Base-by-base conservation (phyloP, 2,113 vertebrate genomes). In the Thymallus thymallus region DNA sequence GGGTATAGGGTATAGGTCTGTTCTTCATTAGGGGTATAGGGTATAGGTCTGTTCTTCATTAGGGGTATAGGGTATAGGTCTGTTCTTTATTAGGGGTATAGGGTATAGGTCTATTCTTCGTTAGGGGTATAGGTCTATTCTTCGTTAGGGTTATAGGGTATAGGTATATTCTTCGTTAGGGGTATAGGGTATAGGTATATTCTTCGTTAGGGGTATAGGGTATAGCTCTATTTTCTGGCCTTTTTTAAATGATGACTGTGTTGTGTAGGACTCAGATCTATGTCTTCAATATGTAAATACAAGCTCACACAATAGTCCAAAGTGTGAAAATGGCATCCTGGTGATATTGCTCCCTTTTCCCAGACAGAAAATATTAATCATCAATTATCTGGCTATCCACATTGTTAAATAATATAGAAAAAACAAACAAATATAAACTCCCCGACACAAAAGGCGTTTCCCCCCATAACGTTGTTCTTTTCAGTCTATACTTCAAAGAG, bases 401-500 rank as follows among this genome's bases (percentile, higher is more conserved):
- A 76, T 78, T 88, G 72, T 82, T 80, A 63, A 80, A 60, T 71
- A 62, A 74, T 56, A 70, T 74, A 64, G 56, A 58, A 65, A 81
- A 82, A 86, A 9, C 2, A 85, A 7, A 65, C 12, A 35, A 4
- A 80, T 86, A 69, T 85, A 92, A 88, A 90, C 86, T 77, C 77
- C 80, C 82, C 91, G 85, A 84, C 88, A 88, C 85, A 89, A 88
- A 93, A 91, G 91, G 89, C 91, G 86, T 91, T 92, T 7, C 9
- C 92, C 94, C 91, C 90, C 87, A 91, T 91, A 93, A 95, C 94
- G 95, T 93, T 93, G 94, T 94, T 94, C 93, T 94, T 93, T 94
- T 94, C 90, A 94, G 93, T 95, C 93, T 92, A 93, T 91, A 94
- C 94, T 98, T 98, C 95, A 98, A 98, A 97, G 94, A 89, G 80